Evolutionary conservation across 2,888 invertebrate species (phyloP), one percentile per base, ranked within the genome.

Genomic region (Pardosa pseudoannulata): DNA sequence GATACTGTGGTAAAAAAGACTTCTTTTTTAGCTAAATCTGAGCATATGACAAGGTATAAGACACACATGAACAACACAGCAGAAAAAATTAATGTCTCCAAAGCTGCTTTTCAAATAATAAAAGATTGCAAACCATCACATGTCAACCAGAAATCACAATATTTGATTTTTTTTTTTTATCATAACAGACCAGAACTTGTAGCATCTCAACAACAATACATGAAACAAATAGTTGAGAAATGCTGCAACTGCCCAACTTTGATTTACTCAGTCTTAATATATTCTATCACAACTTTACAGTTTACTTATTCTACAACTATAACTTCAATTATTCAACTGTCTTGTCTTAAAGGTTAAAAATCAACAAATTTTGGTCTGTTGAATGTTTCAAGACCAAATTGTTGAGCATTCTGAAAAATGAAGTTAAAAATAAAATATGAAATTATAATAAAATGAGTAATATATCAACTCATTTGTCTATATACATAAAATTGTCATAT

Each of bases 301-400:
- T 36, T 36, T 36, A 36, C 9, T 36, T 36, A 36, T 36, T 36
- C 5, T 36, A 5, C 36, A 36, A 5, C 9, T 5, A 36, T 36
- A 36, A 5, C 36, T 7, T 36, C 36, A 36, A 36, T 9, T 7
- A 36, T 5, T 36, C 9, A 36, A 36, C 36, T 7, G 36, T 36
- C 9, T 56, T n/a, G n/a, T n/a, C n/a, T 56, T 23, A 56, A 56
- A 1, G 23, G 6, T 19, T 56, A 19, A 50, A 72, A 19, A n/a
- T 23, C 23, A 50, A 67, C 80, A 80, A 67, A 80, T 73, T 74
- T 74, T 74, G 74, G 81, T 81, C 74, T 73, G 65, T 74, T 68
- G 65, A 74, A 71, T 72, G 50, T 70, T 50, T 74, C 36, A 70
- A 28, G 56, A 68, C 74, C 68, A 74, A 68, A 32, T 62, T 62